Evolutionary conservation across 2,113 vertebrate genomes (phyloP).

Genomic region (Eurystomus gularis): DNA sequence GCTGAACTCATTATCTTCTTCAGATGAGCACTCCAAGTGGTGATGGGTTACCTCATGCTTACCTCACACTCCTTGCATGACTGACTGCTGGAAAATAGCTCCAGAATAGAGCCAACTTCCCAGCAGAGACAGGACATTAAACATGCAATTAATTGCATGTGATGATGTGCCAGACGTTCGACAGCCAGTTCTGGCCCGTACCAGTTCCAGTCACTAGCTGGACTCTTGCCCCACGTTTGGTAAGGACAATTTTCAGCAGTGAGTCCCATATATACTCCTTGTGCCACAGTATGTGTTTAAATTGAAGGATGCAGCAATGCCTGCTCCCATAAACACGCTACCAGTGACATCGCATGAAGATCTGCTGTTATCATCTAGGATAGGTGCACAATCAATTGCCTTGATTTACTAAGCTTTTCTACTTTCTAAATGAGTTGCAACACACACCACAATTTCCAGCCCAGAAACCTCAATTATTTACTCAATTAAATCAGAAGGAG

Average conservation of each 20-base stretch:
- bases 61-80: accelerated
- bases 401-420: conserved; percentile 13
- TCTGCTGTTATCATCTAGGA: neutral
- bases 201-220: neutral
- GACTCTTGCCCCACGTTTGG: neutral
- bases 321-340: neutral
- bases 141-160: neutral
- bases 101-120: neutral
- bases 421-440: conserved; percentile 16
- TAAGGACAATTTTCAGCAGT: neutral
- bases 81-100: neutral
- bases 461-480: conserved; percentile 3
- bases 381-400: conserved; percentile 27
- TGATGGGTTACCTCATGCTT: neutral
- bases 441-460: neutral
- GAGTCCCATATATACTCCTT: neutral
- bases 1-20: neutral
- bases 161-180: neutral
- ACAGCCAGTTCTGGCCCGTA: neutral
- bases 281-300: accelerated
- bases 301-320: neutral
- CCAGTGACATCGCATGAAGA: neutral
- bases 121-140: neutral
- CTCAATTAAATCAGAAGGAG: conserved; percentile 16
- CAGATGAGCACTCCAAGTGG: neutral